These are phyloP conservation scores for Nannobrachium achirus DNA, from an alignment of 2,113 vertebrate species.

Conservation along the genomic window DNA sequence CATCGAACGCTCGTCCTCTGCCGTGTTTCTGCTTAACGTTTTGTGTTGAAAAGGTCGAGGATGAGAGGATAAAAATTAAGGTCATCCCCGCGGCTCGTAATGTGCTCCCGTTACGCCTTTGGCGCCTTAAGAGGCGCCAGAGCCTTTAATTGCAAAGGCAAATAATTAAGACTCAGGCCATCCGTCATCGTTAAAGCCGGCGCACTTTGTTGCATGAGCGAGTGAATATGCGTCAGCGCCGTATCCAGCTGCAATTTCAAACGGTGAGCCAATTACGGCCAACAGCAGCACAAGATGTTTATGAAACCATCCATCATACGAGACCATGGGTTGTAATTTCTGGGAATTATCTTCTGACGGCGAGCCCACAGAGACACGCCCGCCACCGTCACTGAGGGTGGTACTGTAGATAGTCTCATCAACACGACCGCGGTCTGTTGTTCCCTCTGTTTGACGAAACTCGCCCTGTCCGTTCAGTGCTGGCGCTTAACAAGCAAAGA, in stretches of 20 bases:
- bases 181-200: constrained; percentile 43
- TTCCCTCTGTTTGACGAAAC: constrained; percentile 29
- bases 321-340: constrained; percentile 43
- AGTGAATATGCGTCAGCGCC: constrained; percentile 28
- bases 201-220: constrained; percentile 34
- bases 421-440: constrained; percentile 29
- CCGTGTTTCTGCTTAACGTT: constrained; percentile 11
- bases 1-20: constrained; percentile 13
- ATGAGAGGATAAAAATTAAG: not conserved
- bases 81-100: not conserved
- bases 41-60: constrained; percentile 2
- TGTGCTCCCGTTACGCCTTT: constrained; percentile 16
- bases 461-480: constrained; percentile 43
- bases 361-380: constrained; percentile 33
- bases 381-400: constrained; percentile 5
- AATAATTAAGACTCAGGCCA: constrained; percentile 36
- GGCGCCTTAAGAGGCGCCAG: constrained; percentile 20
- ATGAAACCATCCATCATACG: constrained; percentile 60
- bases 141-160: constrained; percentile 34
- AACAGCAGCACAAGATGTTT: constrained; percentile 25
- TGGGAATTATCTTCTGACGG: constrained; percentile 48
- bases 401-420: constrained; percentile 43
- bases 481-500: constrained; percentile 29
- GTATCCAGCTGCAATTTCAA: constrained; percentile 38
- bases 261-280: constrained; percentile 40